phyloP scores from a whole-genome alignment of 2,113 vertebrate genomes.

The Scytalopus superciliaris region DNA sequence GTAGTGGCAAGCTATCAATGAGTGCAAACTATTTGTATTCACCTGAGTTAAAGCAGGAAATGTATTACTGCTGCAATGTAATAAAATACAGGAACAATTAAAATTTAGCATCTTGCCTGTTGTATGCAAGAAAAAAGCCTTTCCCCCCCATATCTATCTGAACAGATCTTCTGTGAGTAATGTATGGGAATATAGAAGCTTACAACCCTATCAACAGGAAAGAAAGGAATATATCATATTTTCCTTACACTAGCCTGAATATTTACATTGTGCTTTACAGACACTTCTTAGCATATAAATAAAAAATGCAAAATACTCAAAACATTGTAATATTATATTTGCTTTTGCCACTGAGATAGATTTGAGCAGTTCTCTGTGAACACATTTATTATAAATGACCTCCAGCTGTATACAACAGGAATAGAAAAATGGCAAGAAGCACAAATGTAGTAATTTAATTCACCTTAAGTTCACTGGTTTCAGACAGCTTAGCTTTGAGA shows the following conservation, averaged over 20 bases:
- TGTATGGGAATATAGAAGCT: neutral
- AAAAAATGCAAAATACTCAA: neutral
- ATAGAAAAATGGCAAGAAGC: neutral
- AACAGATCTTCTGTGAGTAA: neutral
- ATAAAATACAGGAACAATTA: neutral
- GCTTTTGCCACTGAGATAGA: neutral
- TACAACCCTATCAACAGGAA: neutral
- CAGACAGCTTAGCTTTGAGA: constrained; percentile 84
- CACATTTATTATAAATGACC: neutral
- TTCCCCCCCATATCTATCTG: neutral
- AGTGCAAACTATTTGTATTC: neutral
- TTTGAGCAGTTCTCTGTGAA: neutral
- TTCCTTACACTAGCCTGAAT: neutral
- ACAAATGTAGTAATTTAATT: constrained; percentile 15
- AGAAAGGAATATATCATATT: neutral
- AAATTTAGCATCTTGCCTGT: neutral
- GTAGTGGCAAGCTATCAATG: neutral
- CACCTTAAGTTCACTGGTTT: constrained; percentile 88
- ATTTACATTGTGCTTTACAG: neutral
- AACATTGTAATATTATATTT: neutral
- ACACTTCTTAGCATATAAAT: neutral
- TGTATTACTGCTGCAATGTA: neutral
- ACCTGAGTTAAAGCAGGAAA: neutral
- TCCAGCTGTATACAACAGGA: neutral
- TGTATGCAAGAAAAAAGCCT: neutral